phyloP scores from a whole-genome alignment of 2,797 vertebrate genomes.

The Poecilia wingei region DNA sequence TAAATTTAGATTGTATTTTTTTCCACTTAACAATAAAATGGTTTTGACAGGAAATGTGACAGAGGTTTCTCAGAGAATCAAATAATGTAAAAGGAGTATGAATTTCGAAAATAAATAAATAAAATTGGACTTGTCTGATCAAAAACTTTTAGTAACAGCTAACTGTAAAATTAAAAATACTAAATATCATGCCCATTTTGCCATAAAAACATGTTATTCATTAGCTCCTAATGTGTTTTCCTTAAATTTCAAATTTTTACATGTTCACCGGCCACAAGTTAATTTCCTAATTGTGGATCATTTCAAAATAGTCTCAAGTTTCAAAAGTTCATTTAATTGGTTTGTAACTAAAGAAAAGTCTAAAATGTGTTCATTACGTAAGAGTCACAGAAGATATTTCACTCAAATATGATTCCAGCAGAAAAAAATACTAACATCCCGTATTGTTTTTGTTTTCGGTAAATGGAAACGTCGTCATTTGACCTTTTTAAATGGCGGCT shows the following conservation, averaged over 20 bases:
- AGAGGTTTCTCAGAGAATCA: not conserved
- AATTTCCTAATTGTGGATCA: not conserved
- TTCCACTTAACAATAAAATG: not conserved
- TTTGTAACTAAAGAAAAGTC: not conserved
- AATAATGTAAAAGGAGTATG: not conserved
- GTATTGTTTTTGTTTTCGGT: not conserved
- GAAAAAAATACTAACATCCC: not conserved
- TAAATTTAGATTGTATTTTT: not conserved
- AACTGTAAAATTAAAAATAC: not conserved
- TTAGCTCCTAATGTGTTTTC: not conserved
- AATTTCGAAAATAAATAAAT: not conserved
- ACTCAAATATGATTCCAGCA: not conserved
- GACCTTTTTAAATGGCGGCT: slow-evolving; percentile 21
- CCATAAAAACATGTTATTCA: not conserved
- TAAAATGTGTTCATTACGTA: not conserved
- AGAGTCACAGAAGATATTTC: not conserved
- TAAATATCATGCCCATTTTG: not conserved
- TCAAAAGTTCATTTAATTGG: not conserved
- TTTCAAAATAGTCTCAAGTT: not conserved
- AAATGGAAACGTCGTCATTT: not conserved
- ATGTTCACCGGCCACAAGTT: not conserved
- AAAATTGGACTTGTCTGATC: not conserved
- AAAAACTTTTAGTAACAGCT: not conserved
- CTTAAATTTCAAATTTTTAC: not conserved
- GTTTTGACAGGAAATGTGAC: not conserved